These are phyloP conservation scores for Parotia lawesii DNA, from an alignment of 2,113 vertebrate genomes.

Conservation along the genomic window DNA sequence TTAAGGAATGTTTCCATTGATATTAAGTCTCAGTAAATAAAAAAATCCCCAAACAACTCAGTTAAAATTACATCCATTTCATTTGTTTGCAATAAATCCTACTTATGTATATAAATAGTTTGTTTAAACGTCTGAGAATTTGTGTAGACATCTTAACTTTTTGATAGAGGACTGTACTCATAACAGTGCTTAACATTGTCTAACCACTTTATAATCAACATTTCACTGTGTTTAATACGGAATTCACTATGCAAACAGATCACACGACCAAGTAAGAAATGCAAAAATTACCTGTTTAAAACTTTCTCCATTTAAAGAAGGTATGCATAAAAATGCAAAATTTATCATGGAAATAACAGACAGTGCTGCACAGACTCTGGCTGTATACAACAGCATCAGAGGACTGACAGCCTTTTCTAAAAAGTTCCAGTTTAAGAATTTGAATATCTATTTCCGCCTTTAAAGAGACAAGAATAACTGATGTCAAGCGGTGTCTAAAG, in stretches of 20 bases:
- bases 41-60: not conserved
- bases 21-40: not conserved
- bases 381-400: not conserved
- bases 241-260: not conserved
- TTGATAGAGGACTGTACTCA: not conserved
- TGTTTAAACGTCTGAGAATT: not conserved
- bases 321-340: not conserved
- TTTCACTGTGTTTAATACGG: not conserved
- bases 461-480: not conserved
- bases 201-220: not conserved
- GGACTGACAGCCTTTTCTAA: not conserved
- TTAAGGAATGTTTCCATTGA: not conserved
- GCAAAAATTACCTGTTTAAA: not conserved
- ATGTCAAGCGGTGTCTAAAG: not conserved
- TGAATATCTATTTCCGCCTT: not conserved
- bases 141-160: not conserved
- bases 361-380: not conserved
- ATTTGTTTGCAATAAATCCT: not conserved
- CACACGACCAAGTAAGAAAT: not conserved
- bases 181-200: not conserved
- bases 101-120: not conserved
- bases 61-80: not conserved
- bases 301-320: not conserved
- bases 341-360: not conserved
- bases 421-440: not conserved